Conservation (phyloP, 2,113 vertebrate genomes). For the Thermophis baileyi region DNA sequence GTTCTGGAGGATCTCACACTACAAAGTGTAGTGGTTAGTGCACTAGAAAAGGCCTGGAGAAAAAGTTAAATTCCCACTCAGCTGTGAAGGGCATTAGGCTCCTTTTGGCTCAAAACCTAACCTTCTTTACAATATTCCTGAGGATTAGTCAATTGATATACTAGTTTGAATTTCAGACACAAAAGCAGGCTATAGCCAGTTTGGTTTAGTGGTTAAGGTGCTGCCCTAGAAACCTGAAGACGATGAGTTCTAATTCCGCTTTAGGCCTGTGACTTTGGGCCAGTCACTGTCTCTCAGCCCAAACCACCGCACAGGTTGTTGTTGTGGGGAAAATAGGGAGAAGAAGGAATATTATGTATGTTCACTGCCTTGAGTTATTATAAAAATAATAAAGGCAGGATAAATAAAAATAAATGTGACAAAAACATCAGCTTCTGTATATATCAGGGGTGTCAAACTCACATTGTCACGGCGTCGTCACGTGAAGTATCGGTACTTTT, state of each 20-base stretch:
- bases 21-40: neutral
- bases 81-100: neutral
- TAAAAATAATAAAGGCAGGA: neutral
- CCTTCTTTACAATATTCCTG: neutral
- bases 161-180: neutral
- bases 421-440: neutral
- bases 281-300: neutral
- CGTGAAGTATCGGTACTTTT: too few relatives aligned
- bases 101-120: neutral
- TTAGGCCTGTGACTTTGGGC: neutral
- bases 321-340: neutral
- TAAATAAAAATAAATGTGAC: neutral
- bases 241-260: neutral
- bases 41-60: neutral
- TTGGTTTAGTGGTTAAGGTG: neutral
- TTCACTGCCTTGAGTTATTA: neutral
- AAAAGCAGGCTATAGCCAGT: neutral
- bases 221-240: neutral
- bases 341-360: neutral
- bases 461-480: too few relatives aligned
- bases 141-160: neutral
- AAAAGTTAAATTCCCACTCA: neutral
- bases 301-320: neutral
- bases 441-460: too few relatives aligned
- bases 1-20: neutral